A percentile compares a stretch with the other conserved stretches of the same genome.
Evolutionary conservation across 2,113 vertebrate genomes (phyloP).

Genomic region (Periophthalmus modestus): DNA sequence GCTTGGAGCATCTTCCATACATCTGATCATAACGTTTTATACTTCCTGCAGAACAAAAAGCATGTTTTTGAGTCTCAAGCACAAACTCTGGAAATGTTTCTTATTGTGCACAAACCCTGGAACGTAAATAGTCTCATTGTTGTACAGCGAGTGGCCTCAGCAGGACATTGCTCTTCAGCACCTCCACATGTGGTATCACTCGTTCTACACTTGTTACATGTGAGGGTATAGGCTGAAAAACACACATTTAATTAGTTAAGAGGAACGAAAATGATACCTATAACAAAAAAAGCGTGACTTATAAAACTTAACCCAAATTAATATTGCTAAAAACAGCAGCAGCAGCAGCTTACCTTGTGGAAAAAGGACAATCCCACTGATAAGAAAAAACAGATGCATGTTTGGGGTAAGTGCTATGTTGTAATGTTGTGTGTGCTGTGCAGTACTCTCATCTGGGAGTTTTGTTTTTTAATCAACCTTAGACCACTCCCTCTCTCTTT

Average conservation of each 20-base stretch:
- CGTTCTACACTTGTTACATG: slow-evolving; percentile 18
- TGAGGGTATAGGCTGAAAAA: slow-evolving; percentile 34
- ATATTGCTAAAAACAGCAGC: background rate
- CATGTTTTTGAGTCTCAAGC: background rate
- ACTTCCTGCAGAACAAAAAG: slow-evolving; percentile 24
- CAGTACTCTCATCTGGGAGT: background rate
- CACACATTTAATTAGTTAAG: background rate
- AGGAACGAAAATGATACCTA: background rate
- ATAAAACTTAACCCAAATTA: background rate
- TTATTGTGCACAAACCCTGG: slow-evolving; percentile 8
- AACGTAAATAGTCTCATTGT: fast-evolving
- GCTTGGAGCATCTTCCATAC: background rate
- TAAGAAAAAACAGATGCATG: slow-evolving; percentile 40
- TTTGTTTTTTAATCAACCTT: background rate
- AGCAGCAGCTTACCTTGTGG: slow-evolving; percentile 38
- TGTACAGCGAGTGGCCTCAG: background rate
- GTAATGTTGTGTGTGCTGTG: background rate
- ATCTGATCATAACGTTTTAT: fast-evolving
- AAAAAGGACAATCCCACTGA: slow-evolving; percentile 45
- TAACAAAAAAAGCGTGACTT: background rate
- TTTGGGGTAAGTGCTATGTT: slow-evolving; percentile 1
- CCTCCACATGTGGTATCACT: background rate
- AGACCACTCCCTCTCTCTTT: background rate
- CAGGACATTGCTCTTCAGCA: slow-evolving; percentile 10
- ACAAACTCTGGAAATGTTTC: background rate